A percentile compares a stretch with the other conserved stretches of the same genome.
These are phyloP conservation scores for Dendroctonus valens DNA, from an alignment of 1,140 invertebrate genomes.

Conservation along the genomic window DNA sequence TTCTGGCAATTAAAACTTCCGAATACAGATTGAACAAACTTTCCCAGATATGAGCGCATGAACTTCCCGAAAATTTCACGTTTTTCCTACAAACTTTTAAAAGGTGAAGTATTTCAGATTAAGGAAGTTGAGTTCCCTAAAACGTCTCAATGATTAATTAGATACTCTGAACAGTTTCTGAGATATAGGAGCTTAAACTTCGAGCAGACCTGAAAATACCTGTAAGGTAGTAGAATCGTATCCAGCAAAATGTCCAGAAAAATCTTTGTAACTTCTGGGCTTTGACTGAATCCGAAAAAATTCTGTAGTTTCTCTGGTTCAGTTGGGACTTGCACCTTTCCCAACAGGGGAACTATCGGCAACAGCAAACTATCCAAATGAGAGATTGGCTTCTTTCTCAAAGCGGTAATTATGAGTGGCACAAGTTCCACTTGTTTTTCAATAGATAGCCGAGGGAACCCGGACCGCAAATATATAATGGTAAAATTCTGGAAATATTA, in stretches of 20 bases:
- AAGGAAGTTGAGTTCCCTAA: too few relatives aligned
- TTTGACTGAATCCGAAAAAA: constrained; percentile 63
- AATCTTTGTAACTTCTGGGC: constrained; percentile 64
- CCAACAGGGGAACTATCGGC: constrained; percentile 76
- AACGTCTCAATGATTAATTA: not conserved
- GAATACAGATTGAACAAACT: too few relatives aligned
- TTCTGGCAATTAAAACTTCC: too few relatives aligned
- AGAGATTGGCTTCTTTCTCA: constrained; percentile 75
- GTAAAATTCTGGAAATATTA: constrained; percentile 74
- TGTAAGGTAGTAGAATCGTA: constrained; percentile 81
- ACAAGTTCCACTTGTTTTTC: constrained; percentile 75
- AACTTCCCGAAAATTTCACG: too few relatives aligned
- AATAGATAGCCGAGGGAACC: constrained; percentile 76
- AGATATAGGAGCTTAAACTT: not conserved
- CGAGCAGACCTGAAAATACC: constrained; percentile 53
- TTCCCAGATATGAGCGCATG: too few relatives aligned
- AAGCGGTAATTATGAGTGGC: constrained; percentile 72
- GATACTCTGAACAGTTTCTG: too few relatives aligned
- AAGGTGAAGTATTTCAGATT: too few relatives aligned
- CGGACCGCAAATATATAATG: constrained; percentile 91
- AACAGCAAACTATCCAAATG: constrained; percentile 86
- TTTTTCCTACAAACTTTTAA: too few relatives aligned
- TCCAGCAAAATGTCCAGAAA: constrained; percentile 79
- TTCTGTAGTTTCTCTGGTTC: constrained; percentile 62
- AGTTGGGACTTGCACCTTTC: constrained; percentile 66